Evolutionary conservation across 2,797 vertebrate genomes (phyloP).

Genomic region (Anomalospiza imberbis): DNA sequence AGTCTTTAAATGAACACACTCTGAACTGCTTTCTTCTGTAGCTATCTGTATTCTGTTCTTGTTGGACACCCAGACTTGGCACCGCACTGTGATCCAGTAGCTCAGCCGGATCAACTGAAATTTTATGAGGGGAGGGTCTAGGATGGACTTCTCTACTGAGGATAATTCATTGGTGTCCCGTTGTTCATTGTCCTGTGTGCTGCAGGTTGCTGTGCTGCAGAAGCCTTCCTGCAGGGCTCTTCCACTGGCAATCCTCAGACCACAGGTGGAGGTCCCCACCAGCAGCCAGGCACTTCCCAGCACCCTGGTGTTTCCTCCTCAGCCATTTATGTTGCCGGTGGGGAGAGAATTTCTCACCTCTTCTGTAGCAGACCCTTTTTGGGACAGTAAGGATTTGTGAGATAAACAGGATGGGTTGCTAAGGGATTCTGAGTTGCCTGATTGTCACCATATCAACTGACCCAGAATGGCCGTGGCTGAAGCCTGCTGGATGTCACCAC

Average conservation of each 20-base stretch:
- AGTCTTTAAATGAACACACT: not conserved
- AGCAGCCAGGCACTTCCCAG: not conserved
- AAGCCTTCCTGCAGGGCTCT: not conserved
- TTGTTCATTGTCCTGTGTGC: fast-evolving
- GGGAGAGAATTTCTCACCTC: not conserved
- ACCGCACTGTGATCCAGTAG: not conserved
- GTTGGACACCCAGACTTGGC: not conserved
- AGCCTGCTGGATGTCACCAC: not conserved
- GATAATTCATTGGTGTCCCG: fast-evolving
- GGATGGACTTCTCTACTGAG: not conserved
- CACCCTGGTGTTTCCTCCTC: not conserved
- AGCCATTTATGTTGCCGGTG: not conserved
- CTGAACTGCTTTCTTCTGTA: not conserved
- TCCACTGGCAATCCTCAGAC: not conserved
- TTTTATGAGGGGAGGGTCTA: not conserved
- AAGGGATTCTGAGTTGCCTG: not conserved
- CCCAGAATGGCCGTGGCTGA: not conserved
- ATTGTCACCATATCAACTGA: not conserved
- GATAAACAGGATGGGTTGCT: not conserved
- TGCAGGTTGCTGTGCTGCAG: not conserved
- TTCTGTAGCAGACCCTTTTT: not conserved
- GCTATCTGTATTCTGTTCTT: not conserved
- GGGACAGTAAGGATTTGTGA: not conserved
- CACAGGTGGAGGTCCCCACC: not conserved
- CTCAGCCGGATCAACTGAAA: not conserved